Evolutionary conservation across 1,140 invertebrate genomes (phyloP).

Genomic region (Aphidius gifuensis): DNA sequence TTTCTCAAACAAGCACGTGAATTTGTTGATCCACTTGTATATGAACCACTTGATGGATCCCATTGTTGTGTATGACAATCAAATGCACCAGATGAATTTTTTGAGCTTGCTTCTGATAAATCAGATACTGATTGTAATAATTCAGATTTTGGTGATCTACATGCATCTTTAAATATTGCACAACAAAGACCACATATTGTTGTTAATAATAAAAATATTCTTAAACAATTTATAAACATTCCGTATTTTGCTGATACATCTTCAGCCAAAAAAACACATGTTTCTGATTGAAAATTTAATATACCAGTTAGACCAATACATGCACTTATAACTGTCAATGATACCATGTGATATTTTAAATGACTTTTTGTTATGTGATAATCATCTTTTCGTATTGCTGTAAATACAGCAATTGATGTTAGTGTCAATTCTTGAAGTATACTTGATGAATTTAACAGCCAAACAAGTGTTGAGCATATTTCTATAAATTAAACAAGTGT

Average conservation of each 20-base stretch:
- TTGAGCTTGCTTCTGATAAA: conserved; percentile 48
- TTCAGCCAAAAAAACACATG: conserved; percentile 53
- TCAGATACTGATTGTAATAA: conserved; percentile 46
- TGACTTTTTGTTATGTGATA: conserved; percentile 55
- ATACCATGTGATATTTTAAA: conserved; percentile 58
- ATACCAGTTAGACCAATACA: conserved; percentile 54
- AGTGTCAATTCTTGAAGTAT: conserved; percentile 59
- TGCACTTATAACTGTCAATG: conserved; percentile 53
- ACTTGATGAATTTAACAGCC: conserved; percentile 55
- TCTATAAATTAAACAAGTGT: conserved; percentile 32
- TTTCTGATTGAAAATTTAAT: conserved; percentile 46
- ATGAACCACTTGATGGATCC: conserved; percentile 48
- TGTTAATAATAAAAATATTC: conserved; percentile 44
- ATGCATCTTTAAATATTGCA: conserved; percentile 37
- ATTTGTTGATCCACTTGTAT: conserved; percentile 49
- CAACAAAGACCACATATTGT: conserved; percentile 38
- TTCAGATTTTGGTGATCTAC: conserved; percentile 45
- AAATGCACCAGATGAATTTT: conserved; percentile 46
- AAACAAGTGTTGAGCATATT: conserved; percentile 55
- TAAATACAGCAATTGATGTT: conserved; percentile 56
- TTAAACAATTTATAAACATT: conserved; percentile 54
- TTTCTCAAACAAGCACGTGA: conserved; percentile 45
- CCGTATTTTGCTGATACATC: conserved; percentile 55
- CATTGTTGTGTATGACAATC: conserved; percentile 46
- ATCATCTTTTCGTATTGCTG: conserved; percentile 48